Conservation (phyloP, 2,797 vertebrate species). For the Melopsittacus undulatus region DNA sequence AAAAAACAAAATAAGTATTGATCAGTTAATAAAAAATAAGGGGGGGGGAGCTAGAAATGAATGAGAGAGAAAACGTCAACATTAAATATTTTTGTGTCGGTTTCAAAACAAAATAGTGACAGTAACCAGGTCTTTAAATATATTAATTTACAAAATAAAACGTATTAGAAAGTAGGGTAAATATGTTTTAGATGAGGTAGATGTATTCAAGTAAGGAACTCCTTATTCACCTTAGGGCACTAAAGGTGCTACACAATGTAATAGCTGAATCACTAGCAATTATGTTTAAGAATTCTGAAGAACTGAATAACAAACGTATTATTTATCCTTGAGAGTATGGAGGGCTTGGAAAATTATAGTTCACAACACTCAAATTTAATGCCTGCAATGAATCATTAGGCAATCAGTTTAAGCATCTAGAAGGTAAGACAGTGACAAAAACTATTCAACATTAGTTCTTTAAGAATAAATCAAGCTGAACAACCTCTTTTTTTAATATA, state of each 20-base stretch:
- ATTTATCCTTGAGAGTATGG: constrained; percentile 10
- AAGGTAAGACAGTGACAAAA: neutral
- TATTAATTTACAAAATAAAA: neutral
- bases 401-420: constrained; percentile 13
- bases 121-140: neutral
- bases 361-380: constrained; percentile 4
- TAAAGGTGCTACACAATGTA: neutral
- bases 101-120: neutral
- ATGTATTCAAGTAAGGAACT: neutral
- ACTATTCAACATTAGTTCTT: neutral
- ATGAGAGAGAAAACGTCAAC: neutral
- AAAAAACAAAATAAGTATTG: neutral
- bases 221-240: neutral
- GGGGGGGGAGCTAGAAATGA: neutral
- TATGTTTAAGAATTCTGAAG: constrained; percentile 7
- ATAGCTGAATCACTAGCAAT: neutral
- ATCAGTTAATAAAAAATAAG: neutral
- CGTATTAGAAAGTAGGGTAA: neutral
- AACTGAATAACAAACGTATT: neutral
- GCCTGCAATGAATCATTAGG: constrained; percentile 7
- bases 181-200: neutral
- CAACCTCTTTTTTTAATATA: neutral
- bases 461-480: neutral
- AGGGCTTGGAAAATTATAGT: constrained; percentile 21
- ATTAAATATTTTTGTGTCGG: neutral